A percentile compares a stretch with the other conserved stretches of the same genome.
Evolutionary conservation across 2,113 vertebrate genomes (phyloP).

Genomic region (Catharus bicknelli): DNA sequence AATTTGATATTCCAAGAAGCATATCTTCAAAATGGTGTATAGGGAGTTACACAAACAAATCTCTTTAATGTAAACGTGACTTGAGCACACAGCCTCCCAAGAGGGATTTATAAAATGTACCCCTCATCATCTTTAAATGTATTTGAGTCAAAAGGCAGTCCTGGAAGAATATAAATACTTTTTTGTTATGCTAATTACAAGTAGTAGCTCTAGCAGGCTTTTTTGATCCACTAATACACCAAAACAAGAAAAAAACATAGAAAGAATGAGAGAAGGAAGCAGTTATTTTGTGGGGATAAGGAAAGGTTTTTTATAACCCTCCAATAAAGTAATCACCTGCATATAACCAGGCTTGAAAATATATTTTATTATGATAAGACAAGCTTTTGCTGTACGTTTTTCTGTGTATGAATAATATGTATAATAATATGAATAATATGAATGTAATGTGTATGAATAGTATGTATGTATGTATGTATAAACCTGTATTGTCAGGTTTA

Average conservation of each 20-base stretch:
- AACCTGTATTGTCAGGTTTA: background rate
- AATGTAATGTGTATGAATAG: too few species aligned
- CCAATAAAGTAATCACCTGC: background rate
- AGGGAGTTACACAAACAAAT: constrained; percentile 32
- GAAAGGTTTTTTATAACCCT: background rate
- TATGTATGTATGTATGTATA: too few species aligned
- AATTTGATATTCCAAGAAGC: constrained; percentile 44
- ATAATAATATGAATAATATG: too few species aligned
- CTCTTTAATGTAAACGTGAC: background rate
- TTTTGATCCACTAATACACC: background rate
- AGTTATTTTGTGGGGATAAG: background rate
- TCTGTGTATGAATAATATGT: background rate
- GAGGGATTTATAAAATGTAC: constrained; percentile 3
- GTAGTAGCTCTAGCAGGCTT: background rate
- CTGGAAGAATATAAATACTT: background rate
- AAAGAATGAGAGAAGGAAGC: background rate
- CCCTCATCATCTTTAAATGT: constrained; percentile 20
- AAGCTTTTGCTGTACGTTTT: background rate
- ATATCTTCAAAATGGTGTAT: background rate
- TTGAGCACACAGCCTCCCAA: constrained; percentile 25
- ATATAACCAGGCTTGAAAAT: background rate
- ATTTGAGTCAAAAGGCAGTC: constrained; percentile 4
- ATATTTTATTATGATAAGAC: background rate
- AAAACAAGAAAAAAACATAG: background rate
- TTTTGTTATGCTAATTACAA: constrained; percentile 38